A percentile compares a stretch with the other conserved stretches of the same genome.
Conservation (phyloP, 1,140 invertebrate species). For the Venturia canescens region DNA sequence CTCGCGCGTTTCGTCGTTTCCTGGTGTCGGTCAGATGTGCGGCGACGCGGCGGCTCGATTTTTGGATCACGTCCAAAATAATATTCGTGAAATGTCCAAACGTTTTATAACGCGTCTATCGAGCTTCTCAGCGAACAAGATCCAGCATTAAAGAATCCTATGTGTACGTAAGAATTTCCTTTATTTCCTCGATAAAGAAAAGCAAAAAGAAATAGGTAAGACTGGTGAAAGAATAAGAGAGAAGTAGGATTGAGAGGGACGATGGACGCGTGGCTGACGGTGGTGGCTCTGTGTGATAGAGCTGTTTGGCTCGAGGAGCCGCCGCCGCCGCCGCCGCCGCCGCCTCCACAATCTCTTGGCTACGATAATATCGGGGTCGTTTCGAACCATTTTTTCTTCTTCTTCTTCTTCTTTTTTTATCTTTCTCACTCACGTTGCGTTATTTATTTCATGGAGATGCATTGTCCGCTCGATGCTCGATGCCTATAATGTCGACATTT, state of each 20-base stretch:
- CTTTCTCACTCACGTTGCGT: slow-evolving; percentile 51
- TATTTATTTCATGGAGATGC: slow-evolving; percentile 63
- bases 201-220: slow-evolving; percentile 43
- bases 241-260: slow-evolving; percentile 22
- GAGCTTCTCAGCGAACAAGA: slow-evolving; percentile 9
- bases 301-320: slow-evolving; percentile 64
- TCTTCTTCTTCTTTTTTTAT: neutral
- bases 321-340: too few species aligned
- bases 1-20: neutral
- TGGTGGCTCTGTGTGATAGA: slow-evolving; percentile 57
- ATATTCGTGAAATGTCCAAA: slow-evolving; percentile 54
- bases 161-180: slow-evolving; percentile 6
- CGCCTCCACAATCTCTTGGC: slow-evolving; percentile 67
- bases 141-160: neutral
- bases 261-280: slow-evolving; percentile 26
- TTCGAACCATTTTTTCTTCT: slow-evolving; percentile 47
- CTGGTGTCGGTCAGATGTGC: slow-evolving; percentile 49
- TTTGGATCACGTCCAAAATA: slow-evolving; percentile 65
- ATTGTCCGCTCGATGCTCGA: slow-evolving; percentile 62
- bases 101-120: slow-evolving; percentile 19
- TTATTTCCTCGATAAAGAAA: slow-evolving; percentile 34
- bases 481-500: slow-evolving; percentile 59
- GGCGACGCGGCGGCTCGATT: slow-evolving; percentile 46
- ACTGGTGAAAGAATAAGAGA: slow-evolving; percentile 11
- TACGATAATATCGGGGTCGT: slow-evolving; percentile 59